A percentile compares a stretch with the other conserved stretches of the same genome.
phyloP scores from a whole-genome alignment of 2,888 invertebrate species.

The Noctuana brunneofusca region DNA sequence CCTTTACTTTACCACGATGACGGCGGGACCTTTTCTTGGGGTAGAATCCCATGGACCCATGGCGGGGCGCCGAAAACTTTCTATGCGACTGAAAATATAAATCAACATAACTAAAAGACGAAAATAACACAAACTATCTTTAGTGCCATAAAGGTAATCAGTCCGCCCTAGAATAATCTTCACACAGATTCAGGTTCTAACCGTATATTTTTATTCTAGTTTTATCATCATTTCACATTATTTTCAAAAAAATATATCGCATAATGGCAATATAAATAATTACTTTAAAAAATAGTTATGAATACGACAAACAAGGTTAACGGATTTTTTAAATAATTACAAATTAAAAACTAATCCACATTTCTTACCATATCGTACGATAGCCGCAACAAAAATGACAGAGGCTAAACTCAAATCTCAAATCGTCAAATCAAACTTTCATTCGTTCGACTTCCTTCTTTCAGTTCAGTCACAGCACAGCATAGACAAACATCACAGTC shows the following conservation, averaged over 20 bases:
- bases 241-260: conserved; percentile 9
- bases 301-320: not conserved
- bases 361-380: conserved; percentile 62
- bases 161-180: conserved; percentile 91
- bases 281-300: not conserved
- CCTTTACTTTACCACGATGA: conserved; percentile 99
- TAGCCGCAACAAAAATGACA: conserved; percentile 77
- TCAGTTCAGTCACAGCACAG: no score
- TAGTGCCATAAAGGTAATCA: conserved; percentile 64
- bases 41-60: conserved; percentile 99
- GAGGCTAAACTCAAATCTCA: conserved; percentile 43
- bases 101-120: not conserved
- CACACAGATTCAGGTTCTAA: conserved; percentile 86
- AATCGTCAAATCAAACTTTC: no score
- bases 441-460: no score
- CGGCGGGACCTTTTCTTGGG: conserved; percentile 98
- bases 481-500: no score
- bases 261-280: not conserved
- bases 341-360: conserved; percentile 13
- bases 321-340: conserved; percentile 35
- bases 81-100: conserved; percentile 94
- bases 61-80: conserved; percentile 99
- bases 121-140: not conserved
- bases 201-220: conserved; percentile 82
- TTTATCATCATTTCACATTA: conserved; percentile 84